Evolutionary conservation across 2,797 vertebrate species (phyloP).

Genomic region (Caiman crocodilus): DNA sequence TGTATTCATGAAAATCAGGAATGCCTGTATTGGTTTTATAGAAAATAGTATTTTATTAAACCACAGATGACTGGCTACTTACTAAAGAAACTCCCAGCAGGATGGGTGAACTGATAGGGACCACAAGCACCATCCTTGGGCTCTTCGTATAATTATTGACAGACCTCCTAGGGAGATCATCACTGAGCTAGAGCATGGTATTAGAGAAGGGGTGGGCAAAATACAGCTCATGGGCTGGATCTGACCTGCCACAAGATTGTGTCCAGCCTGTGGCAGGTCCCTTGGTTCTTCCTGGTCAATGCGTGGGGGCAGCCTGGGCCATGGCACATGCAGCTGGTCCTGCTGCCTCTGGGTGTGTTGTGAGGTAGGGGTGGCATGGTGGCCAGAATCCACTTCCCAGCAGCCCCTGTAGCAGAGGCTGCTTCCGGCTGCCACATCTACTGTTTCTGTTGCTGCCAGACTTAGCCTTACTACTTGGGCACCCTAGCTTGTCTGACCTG

Average conservation of each 20-base stretch:
- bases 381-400: too few relatives aligned
- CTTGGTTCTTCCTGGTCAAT: too few relatives aligned
- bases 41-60: background rate
- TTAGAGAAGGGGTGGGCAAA: fast-evolving
- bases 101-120: background rate
- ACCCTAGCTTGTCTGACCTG: too few relatives aligned
- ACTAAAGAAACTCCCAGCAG: background rate
- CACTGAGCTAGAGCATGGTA: background rate
- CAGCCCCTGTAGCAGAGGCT: too few relatives aligned
- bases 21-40: background rate
- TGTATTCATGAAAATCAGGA: background rate
- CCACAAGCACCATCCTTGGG: background rate
- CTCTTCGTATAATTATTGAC: fast-evolving
- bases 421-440: too few relatives aligned
- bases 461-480: too few relatives aligned
- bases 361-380: too few relatives aligned
- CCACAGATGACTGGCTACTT: background rate
- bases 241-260: fast-evolving
- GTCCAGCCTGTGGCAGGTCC: too few relatives aligned
- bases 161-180: background rate
- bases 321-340: too few relatives aligned
- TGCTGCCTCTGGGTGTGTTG: too few relatives aligned
- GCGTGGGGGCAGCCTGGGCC: too few relatives aligned
- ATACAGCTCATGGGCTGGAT: fast-evolving
- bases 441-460: too few relatives aligned